A percentile compares a stretch with the other conserved stretches of the same genome.
phyloP scores from a whole-genome alignment of 2,797 vertebrate genomes.

The Netta rufina region DNA sequence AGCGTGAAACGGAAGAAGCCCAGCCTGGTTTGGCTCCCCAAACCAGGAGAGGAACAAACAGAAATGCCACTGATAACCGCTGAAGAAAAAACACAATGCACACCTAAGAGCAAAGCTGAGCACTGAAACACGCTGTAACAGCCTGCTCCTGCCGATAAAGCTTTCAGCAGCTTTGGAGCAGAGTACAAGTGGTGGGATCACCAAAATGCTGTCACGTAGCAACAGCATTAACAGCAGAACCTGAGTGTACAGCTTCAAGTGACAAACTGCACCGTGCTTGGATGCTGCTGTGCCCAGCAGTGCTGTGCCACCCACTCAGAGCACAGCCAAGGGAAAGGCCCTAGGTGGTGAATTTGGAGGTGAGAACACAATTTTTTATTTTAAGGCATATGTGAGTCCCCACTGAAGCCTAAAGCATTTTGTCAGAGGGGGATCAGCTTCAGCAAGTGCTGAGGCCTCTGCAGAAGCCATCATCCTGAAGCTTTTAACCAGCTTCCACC shows the following conservation, averaged over 20 bases:
- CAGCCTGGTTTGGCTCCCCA: background rate
- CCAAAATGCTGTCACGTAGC: background rate
- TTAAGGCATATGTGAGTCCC: background rate
- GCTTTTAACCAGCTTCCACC: background rate
- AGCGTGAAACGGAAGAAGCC: background rate
- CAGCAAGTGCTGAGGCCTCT: background rate
- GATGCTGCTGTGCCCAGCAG: background rate
- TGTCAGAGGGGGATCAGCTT: background rate
- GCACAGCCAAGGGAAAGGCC: background rate
- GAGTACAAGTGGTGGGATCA: rapidly evolving
- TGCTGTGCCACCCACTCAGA: background rate
- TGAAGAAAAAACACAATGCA: rapidly evolving
- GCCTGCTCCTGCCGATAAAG: background rate
- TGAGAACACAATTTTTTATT: background rate
- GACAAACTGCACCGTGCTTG: background rate
- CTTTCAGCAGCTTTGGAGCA: background rate
- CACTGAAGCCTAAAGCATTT: background rate
- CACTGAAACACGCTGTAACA: background rate
- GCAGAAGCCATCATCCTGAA: too few relatives aligned
- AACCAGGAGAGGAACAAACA: background rate
- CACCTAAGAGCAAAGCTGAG: background rate
- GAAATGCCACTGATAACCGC: background rate
- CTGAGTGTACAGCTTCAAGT: background rate
- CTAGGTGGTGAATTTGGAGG: background rate
- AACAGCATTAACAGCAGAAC: background rate